A percentile compares a stretch with the other conserved stretches of the same genome.
Conservation (phyloP, 37 sponge, comb jelly and placozoan genomes). For the Ianthella basta region DNA sequence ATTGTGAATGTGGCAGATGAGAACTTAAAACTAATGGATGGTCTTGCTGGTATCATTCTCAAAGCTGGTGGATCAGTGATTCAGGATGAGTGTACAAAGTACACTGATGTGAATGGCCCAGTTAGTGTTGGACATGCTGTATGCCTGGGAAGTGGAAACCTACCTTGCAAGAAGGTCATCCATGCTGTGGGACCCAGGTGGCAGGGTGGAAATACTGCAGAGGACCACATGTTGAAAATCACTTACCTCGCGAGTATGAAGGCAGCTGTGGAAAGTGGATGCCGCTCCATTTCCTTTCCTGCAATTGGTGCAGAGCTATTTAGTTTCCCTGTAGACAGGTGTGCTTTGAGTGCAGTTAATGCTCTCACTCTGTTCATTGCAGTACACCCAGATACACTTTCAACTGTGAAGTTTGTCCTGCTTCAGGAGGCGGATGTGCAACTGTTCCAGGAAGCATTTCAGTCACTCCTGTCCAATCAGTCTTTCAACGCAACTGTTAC, state of each 20-base stretch:
- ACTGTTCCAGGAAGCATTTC: background rate
- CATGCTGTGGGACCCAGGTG: conserved; percentile 86
- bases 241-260: conserved; percentile 32
- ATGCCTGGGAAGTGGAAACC: conserved; percentile 60
- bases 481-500: too few species aligned
- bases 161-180: conserved; percentile 75
- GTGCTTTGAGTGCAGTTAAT: conserved; percentile 54
- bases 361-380: conserved; percentile 51
- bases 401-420: background rate
- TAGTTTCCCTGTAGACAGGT: conserved; percentile 58
- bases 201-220: conserved; percentile 45
- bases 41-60: conserved; percentile 72
- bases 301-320: conserved; percentile 77
- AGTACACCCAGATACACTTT: background rate
- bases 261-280: conserved; percentile 29
- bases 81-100: conserved; percentile 62
- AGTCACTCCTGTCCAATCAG: too few species aligned
- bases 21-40: conserved; percentile 69
- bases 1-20: conserved; percentile 89
- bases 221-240: conserved; percentile 39
- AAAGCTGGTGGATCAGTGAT: conserved; percentile 71
- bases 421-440: background rate
- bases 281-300: conserved; percentile 65
- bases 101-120: conserved; percentile 38
- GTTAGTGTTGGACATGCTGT: conserved; percentile 62